A percentile compares a stretch with the other conserved stretches of the same genome.
Evolutionary conservation across 2,888 invertebrate genomes (phyloP).

Genomic region (Rotaria socialis): DNA sequence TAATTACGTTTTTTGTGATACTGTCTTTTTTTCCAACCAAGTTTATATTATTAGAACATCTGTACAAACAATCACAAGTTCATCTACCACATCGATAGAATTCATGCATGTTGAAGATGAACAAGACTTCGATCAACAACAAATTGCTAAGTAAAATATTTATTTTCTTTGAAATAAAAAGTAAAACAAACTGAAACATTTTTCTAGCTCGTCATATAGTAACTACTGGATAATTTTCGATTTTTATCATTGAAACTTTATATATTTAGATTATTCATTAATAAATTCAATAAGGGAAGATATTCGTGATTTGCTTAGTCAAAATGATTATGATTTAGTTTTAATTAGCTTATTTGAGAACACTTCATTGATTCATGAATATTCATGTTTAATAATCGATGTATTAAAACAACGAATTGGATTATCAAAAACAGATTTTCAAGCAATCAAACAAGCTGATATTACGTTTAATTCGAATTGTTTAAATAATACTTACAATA

Average conservation of each 20-base stretch:
- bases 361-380: neutral
- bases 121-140: too few relatives aligned
- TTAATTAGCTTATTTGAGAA: neutral
- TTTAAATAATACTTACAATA: neutral
- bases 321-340: neutral
- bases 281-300: neutral
- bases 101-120: too few relatives aligned
- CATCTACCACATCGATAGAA: too few relatives aligned
- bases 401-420: neutral
- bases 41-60: too few relatives aligned
- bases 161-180: too few relatives aligned
- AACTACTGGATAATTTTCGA: neutral
- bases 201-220: neutral
- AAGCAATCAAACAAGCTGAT: neutral
- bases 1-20: too few relatives aligned
- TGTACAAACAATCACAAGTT: too few relatives aligned
- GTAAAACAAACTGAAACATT: neutral
- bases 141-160: too few relatives aligned
- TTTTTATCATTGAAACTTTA: neutral
- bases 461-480: neutral
- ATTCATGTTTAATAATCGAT: neutral
- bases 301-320: neutral
- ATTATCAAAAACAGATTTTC: neutral
- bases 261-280: neutral
- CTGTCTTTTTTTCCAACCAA: too few relatives aligned